A percentile compares a stretch with the other conserved stretches of the same genome.
Conservation (phyloP, 2,113 vertebrate species). For the Pseudorhombus dupliciocellatus region DNA sequence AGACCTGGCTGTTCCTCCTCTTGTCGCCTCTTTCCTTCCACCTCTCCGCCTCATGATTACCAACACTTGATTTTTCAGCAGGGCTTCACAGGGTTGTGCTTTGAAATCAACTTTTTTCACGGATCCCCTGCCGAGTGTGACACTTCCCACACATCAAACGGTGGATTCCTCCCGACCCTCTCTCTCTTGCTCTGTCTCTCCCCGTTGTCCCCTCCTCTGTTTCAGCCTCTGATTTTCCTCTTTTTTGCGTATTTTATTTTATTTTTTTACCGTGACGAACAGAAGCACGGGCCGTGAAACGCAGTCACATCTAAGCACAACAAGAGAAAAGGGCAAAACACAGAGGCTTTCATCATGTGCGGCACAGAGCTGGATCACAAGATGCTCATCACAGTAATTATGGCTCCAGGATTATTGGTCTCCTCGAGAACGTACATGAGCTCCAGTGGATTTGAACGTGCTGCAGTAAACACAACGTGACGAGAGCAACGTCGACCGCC, state of each 20-base stretch:
- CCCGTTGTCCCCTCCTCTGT: background rate
- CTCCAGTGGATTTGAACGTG: background rate
- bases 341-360: background rate
- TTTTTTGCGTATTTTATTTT: too few species aligned
- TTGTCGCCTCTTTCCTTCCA: slow-evolving; percentile 14
- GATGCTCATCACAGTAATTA: background rate
- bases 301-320: background rate
- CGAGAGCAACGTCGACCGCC: background rate
- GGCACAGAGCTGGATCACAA: background rate
- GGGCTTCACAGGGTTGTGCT: slow-evolving; percentile 56
- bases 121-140: slow-evolving; percentile 60
- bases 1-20: slow-evolving; percentile 3
- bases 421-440: background rate
- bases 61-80: slow-evolving; percentile 63
- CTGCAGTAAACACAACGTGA: background rate
- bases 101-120: slow-evolving; percentile 68
- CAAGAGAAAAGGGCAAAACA: background rate
- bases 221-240: slow-evolving; percentile 5
- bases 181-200: slow-evolving; percentile 5
- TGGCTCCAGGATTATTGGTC: slow-evolving; percentile 25
- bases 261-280: background rate
- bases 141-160: slow-evolving; percentile 69
- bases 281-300: background rate
- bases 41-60: slow-evolving; percentile 32
- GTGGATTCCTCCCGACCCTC: slow-evolving; percentile 28